These are phyloP conservation scores for Isichthys henryi DNA, from an alignment of 2,113 vertebrate genomes.

Conservation along the genomic window DNA sequence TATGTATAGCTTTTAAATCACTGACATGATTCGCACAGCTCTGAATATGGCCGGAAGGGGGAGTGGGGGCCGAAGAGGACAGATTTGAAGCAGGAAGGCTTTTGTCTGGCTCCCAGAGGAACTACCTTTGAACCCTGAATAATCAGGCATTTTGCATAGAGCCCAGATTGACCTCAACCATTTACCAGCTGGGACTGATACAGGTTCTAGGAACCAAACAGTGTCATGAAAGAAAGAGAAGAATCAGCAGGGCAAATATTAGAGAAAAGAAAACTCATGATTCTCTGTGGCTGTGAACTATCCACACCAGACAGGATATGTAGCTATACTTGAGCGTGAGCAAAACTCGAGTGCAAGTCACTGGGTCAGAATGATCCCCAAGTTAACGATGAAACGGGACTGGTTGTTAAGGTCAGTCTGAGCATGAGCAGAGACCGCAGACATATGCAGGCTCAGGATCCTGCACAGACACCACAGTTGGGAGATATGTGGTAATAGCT, in stretches of 20 bases:
- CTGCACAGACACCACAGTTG: constrained; percentile 19
- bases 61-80: not conserved
- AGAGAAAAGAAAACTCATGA: not conserved
- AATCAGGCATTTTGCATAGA: not conserved
- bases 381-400: not conserved
- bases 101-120: not conserved
- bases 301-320: not conserved
- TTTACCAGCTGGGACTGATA: not conserved
- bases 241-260: not conserved
- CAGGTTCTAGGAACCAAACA: not conserved
- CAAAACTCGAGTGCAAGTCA: not conserved
- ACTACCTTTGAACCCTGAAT: not conserved
- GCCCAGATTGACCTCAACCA: not conserved
- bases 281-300: not conserved
- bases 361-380: not conserved
- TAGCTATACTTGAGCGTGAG: not conserved
- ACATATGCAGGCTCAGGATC: not conserved
- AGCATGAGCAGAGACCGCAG: not conserved
- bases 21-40: not conserved
- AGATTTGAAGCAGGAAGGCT: not conserved
- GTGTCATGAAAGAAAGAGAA: not conserved
- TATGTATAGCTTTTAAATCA: not conserved
- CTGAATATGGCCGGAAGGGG: not conserved
- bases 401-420: not conserved
- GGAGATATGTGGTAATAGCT: constrained; percentile 38